phyloP scores from a whole-genome alignment of 1,140 invertebrate genomes.

The Helicoverpa zea region DNA sequence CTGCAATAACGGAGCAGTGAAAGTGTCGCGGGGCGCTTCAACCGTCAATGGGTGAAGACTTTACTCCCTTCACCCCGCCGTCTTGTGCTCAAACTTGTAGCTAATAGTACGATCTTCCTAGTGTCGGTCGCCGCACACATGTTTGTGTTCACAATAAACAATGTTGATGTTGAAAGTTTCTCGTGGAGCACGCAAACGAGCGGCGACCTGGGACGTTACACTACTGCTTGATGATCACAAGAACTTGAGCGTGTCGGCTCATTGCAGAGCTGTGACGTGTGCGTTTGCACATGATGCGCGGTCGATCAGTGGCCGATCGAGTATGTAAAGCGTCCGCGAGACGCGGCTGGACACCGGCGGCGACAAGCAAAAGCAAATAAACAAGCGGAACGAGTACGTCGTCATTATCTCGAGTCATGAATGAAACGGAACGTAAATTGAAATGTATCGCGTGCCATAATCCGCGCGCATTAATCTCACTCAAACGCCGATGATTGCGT shows the following conservation, averaged over 20 bases:
- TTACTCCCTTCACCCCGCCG: slow-evolving; percentile 80
- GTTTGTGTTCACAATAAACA: slow-evolving; percentile 48
- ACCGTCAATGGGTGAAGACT: slow-evolving; percentile 85
- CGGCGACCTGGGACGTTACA: background rate
- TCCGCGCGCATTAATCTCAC: slow-evolving; percentile 86
- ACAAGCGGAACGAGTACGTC: slow-evolving; percentile 77
- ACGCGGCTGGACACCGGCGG: slow-evolving; percentile 60
- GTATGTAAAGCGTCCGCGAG: slow-evolving; percentile 59
- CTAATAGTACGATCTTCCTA: slow-evolving; percentile 79
- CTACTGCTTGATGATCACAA: background rate
- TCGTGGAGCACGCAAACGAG: slow-evolving; percentile 20
- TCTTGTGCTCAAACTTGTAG: slow-evolving; percentile 81
- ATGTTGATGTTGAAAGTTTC: slow-evolving; percentile 40
- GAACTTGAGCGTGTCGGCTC: slow-evolving; percentile 9
- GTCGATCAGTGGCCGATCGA: slow-evolving; percentile 47
- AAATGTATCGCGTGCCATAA: slow-evolving; percentile 86
- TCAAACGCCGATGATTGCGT: slow-evolving; percentile 84
- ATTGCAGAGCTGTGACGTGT: slow-evolving; percentile 16
- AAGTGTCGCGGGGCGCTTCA: slow-evolving; percentile 85
- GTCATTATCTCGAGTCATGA: slow-evolving; percentile 84
- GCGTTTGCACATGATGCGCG: slow-evolving; percentile 27
- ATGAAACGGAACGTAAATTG: slow-evolving; percentile 86
- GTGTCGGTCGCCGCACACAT: slow-evolving; percentile 55
- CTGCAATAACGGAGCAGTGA: slow-evolving; percentile 85
- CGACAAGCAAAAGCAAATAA: slow-evolving; percentile 76